These are phyloP conservation scores for Dicrostonyx torquatus DNA, from an alignment of 2,797 vertebrate species.

Conservation along the genomic window DNA sequence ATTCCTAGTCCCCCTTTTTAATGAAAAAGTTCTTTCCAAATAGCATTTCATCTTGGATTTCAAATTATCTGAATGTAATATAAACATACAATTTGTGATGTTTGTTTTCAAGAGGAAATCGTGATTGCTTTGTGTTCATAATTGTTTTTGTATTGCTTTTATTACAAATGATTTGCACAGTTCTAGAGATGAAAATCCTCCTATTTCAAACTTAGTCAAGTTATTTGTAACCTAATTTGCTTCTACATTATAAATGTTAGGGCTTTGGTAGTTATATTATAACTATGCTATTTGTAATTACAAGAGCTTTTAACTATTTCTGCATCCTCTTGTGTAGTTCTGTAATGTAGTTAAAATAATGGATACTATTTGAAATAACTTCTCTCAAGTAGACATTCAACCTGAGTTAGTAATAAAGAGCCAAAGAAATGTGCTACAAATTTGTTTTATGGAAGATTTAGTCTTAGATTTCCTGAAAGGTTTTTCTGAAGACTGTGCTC, in stretches of 20 bases:
- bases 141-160: conserved; percentile 6
- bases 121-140: background rate
- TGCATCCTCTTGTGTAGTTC: background rate
- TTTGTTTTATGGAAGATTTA: background rate
- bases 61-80: background rate
- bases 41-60: background rate
- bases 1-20: background rate
- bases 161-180: background rate
- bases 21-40: background rate
- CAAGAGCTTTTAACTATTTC: background rate
- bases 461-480: background rate
- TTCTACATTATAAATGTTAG: background rate
- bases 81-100: background rate
- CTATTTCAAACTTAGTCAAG: conserved; percentile 13
- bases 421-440: background rate
- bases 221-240: conserved; percentile 17
- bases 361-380: background rate
- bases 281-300: conserved; percentile 48
- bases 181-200: background rate
- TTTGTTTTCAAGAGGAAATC: background rate
- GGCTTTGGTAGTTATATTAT: background rate
- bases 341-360: background rate
- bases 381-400: background rate
- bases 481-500: background rate
- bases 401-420: background rate